These are phyloP conservation scores for Cantharis lateralis DNA, from an alignment of 2,888 invertebrate species.

Conservation along the genomic window DNA sequence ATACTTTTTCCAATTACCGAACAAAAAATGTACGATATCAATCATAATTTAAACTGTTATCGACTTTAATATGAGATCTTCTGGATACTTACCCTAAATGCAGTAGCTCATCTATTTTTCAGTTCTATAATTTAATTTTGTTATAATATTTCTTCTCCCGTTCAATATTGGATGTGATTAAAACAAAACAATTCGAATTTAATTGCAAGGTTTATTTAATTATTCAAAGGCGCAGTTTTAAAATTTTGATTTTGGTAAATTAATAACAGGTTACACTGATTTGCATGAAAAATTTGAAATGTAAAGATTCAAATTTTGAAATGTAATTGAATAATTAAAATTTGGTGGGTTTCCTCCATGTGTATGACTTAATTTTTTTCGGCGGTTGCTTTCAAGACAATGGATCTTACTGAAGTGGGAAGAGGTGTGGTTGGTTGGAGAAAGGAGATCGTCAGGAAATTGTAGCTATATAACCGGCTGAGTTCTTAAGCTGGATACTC, in stretches of 20 bases:
- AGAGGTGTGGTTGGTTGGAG: constrained; percentile 41
- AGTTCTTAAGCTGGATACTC: constrained; percentile 41
- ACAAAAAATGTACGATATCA: not conserved
- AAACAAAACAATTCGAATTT: not conserved
- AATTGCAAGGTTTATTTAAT: not conserved
- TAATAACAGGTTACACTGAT: not conserved
- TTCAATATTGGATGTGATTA: too few species aligned
- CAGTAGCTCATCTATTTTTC: too few species aligned
- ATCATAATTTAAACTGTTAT: too few species aligned
- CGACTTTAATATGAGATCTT: too few species aligned
- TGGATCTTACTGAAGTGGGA: constrained; percentile 17
- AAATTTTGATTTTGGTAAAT: not conserved
- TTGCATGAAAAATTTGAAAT: not conserved
- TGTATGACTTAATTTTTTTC: constrained; percentile 9
- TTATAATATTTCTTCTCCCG: too few species aligned
- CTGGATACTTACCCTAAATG: too few species aligned
- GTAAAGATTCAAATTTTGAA: not conserved
- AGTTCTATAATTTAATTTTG: too few species aligned
- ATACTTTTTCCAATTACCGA: not conserved
- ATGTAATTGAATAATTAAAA: not conserved
- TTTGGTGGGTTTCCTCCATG: not conserved
- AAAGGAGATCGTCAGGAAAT: constrained; percentile 52
- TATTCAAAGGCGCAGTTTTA: not conserved
- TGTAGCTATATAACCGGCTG: constrained; percentile 48
- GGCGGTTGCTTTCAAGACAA: constrained; percentile 13